A percentile compares a stretch with the other conserved stretches of the same genome.
phyloP scores from a whole-genome alignment of 2,113 vertebrate species.

The Corythoichthys haematopterus region DNA sequence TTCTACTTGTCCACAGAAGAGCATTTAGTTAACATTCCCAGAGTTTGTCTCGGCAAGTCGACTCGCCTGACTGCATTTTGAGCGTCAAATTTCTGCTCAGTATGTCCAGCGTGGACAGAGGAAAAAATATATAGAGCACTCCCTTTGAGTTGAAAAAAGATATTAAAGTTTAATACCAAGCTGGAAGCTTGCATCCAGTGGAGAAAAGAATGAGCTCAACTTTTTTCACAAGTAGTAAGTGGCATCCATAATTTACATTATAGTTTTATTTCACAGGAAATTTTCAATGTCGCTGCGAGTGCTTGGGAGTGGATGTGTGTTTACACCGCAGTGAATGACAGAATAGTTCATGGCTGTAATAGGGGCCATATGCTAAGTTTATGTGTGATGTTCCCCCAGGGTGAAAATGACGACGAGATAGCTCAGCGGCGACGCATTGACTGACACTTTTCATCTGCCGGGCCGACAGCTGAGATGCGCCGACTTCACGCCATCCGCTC shows the following conservation, averaged over 20 bases:
- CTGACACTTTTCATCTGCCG: slow-evolving; percentile 44
- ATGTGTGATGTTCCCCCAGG: background rate
- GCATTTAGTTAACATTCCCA: slow-evolving; percentile 14
- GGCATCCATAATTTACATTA: slow-evolving; percentile 68
- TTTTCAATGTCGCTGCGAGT: slow-evolving; percentile 21
- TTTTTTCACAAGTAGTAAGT: slow-evolving; percentile 61
- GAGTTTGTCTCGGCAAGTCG: slow-evolving; percentile 26
- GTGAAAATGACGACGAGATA: slow-evolving; percentile 22
- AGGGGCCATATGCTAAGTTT: slow-evolving; percentile 32
- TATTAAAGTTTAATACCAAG: slow-evolving; percentile 67
- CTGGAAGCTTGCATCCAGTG: slow-evolving; percentile 50
- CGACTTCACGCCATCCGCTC: slow-evolving; percentile 8
- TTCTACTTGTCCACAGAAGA: background rate
- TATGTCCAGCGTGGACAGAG: slow-evolving; percentile 36
- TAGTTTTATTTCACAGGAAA: slow-evolving; percentile 45
- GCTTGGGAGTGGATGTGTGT: slow-evolving; percentile 11
- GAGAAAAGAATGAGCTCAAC: slow-evolving; percentile 47
- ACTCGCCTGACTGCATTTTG: slow-evolving; percentile 6
- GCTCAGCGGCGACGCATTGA: slow-evolving; percentile 20
- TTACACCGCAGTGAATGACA: slow-evolving; percentile 29
- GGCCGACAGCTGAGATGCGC: slow-evolving; percentile 18
- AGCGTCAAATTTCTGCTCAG: slow-evolving; percentile 20
- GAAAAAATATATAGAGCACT: slow-evolving; percentile 23
- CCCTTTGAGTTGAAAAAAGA: slow-evolving; percentile 58
- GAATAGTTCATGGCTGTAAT: slow-evolving; percentile 44